A percentile compares a stretch with the other conserved stretches of the same genome.
phyloP scores from a whole-genome alignment of 2,888 invertebrate species.

The Yponomeuta evonymella region DNA sequence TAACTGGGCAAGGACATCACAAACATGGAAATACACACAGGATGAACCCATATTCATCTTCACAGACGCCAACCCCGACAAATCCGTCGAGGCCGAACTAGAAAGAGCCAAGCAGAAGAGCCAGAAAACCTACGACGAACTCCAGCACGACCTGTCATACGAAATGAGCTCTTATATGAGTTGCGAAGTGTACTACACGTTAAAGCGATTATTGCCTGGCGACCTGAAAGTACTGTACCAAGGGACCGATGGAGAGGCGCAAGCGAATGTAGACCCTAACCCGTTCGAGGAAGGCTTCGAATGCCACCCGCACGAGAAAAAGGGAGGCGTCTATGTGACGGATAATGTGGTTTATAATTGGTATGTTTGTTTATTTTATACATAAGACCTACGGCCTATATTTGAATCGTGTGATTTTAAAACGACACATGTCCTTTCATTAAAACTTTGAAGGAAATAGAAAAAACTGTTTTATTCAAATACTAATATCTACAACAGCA shows the following conservation, averaged over 20 bases:
- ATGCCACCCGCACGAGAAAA: conserved; percentile 78
- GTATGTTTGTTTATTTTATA: conserved; percentile 31
- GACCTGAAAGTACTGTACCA: conserved; percentile 86
- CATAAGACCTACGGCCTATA: no score
- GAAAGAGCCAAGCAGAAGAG: conserved; percentile 43
- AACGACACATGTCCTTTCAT: no score
- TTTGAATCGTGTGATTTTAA: no score
- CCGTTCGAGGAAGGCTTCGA: conserved; percentile 82
- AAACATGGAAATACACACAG: conserved; percentile 9
- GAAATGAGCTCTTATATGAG: conserved; percentile 85
- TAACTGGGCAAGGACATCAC: no score
- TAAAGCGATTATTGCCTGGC: conserved; percentile 88
- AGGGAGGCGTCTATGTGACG: conserved; percentile 89
- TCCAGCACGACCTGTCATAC: conserved; percentile 77
- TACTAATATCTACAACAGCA: no score
- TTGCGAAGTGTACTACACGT: conserved; percentile 84
- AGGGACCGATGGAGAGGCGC: conserved; percentile 51
- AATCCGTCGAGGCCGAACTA: conserved; percentile 56
- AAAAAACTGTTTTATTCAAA: no score
- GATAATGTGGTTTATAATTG: conserved; percentile 88
- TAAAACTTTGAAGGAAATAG: no score
- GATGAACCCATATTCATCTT: conserved; percentile 22
- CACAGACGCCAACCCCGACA: conserved; percentile 57
- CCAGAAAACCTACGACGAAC: conserved; percentile 50
- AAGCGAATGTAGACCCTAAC: conserved; percentile 75